Evolutionary conservation across 2,113 vertebrate species (phyloP), one percentile per base, ranked within the genome.

Genomic region (Notarius quadriscutis): DNA sequence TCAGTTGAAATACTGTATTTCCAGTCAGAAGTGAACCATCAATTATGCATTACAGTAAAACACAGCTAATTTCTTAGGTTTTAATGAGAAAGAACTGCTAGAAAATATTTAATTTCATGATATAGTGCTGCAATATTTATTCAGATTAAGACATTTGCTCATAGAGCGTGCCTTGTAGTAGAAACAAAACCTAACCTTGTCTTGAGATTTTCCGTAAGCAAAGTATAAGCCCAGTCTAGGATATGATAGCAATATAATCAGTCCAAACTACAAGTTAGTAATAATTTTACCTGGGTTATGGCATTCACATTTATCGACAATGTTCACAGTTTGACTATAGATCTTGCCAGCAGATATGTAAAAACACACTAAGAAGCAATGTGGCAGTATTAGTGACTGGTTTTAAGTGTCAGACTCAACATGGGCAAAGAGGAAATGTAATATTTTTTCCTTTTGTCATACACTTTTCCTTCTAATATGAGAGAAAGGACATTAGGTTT

Each of bases 281-380:
- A 69, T 55, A 34, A 22, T 20, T 53, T 55, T 51, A 84, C 25
- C 18, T 22, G 9, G 65, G 8, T 30, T 53, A 72, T 72, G 4
- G 15, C 17, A 74, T 84, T 84, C 12, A 71, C 65, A 55, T 55
- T 30, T 51, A 20, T 17, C 25, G 67, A 12, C 18, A 34, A 5
- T 34, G 48, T 55, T 67, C 22, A 27, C 53, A 27, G n/a, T 22
- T 34, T 48, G 1, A 48, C 30, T 84, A 41, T 58, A 34, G 22
- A 57, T 5, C 53, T 25, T 41, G 41, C 5, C 41, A 9, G 41
- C 17, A 20, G 20, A 58, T 27, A 50, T 74, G 25, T 60, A 12
- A 20, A 25, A 55, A 77, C 20, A 65, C 5, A 65, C 50, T 75
- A 78, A 88, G 27, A 88, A 63, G 74, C 41, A 18, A 71, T 84